phyloP scores from a whole-genome alignment of 1,140 invertebrate genomes.

The Cephus cinctus region DNA sequence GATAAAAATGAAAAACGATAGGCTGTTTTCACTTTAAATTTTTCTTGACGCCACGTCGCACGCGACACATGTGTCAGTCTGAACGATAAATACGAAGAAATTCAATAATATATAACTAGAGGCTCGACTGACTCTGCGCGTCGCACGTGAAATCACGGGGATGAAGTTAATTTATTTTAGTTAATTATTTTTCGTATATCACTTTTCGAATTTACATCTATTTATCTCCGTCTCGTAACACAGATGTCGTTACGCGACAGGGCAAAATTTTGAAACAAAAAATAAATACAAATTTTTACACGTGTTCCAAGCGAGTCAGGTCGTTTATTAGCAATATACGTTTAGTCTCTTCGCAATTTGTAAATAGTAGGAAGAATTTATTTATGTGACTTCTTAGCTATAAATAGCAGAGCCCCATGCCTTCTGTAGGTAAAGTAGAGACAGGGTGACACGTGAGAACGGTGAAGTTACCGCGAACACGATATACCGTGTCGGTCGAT shows the following conservation, averaged over 20 bases:
- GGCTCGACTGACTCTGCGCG: no score
- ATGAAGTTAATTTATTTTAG: conserved; percentile 7
- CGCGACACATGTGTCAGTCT: no score
- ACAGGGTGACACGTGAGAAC: conserved; percentile 3
- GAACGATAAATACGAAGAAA: no score
- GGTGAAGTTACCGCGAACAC: conserved; percentile 1
- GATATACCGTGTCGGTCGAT: conserved; percentile 4
- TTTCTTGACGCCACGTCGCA: no score
- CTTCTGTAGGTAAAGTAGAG: conserved; percentile 8
- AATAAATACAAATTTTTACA: conserved; percentile 4
- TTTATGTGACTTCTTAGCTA: conserved; percentile 25
- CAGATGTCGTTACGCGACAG: no score
- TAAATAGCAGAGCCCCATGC: no score
- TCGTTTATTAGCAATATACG: conserved; percentile 21
- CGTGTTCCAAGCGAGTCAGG: conserved; percentile 18
- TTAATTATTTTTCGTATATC: conserved; percentile 15
- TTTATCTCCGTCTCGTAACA: no score
- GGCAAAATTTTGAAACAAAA: neutral
- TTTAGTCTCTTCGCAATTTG: conserved; percentile 21
- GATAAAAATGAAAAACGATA: no score
- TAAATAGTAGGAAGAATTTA: conserved; percentile 40
- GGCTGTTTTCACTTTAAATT: no score
- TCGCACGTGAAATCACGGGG: no score
- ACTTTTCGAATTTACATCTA: neutral
- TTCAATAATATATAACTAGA: no score